Evolutionary conservation across 2,113 vertebrate species (phyloP).

Genomic region (Nerophis lumbriciformis): DNA sequence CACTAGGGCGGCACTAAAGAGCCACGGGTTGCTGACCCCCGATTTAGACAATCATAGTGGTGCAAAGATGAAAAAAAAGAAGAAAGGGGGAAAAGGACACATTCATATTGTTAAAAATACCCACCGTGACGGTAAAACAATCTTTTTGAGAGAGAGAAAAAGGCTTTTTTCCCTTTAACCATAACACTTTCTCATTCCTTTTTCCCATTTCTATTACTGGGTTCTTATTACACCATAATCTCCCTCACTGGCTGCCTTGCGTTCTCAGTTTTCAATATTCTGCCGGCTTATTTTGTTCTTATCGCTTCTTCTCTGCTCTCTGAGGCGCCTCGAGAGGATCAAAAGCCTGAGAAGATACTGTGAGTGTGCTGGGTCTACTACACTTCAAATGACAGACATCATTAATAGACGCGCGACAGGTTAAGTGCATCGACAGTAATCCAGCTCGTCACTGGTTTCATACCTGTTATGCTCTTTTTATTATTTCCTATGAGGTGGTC

Average conservation of each 20-base stretch:
- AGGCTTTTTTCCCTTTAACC: not conserved
- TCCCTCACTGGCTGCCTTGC: not conserved
- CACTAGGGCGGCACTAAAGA: too few species aligned
- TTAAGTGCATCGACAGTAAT: slow-evolving; percentile 30
- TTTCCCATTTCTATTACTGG: slow-evolving; percentile 12
- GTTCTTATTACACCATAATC: slow-evolving; percentile 21
- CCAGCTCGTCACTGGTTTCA: slow-evolving; percentile 12
- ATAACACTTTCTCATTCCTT: slow-evolving; percentile 6
- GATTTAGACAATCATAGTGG: slow-evolving; percentile 9
- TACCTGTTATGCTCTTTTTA: slow-evolving; percentile 16
- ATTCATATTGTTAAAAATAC: slow-evolving; percentile 1
- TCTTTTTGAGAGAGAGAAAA: slow-evolving; percentile 13
- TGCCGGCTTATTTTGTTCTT: slow-evolving; percentile 13
- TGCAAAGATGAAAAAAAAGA: slow-evolving; percentile 2
- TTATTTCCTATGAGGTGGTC: slow-evolving; percentile 11
- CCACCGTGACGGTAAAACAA: not conserved
- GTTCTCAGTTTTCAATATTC: slow-evolving; percentile 4
- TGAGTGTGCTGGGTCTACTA: slow-evolving; percentile 21
- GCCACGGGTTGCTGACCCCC: too few species aligned
- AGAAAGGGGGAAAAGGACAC: not conserved
- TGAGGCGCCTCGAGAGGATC: slow-evolving; percentile 15
- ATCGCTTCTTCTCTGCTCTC: slow-evolving; percentile 18
- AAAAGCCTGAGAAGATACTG: slow-evolving; percentile 15
- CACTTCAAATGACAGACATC: slow-evolving; percentile 33
- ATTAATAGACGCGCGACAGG: slow-evolving; percentile 14